Evolutionary conservation across 2,113 vertebrate genomes (phyloP), one percentile per base, ranked within the genome.

Genomic region (Nymphicus hollandicus): DNA sequence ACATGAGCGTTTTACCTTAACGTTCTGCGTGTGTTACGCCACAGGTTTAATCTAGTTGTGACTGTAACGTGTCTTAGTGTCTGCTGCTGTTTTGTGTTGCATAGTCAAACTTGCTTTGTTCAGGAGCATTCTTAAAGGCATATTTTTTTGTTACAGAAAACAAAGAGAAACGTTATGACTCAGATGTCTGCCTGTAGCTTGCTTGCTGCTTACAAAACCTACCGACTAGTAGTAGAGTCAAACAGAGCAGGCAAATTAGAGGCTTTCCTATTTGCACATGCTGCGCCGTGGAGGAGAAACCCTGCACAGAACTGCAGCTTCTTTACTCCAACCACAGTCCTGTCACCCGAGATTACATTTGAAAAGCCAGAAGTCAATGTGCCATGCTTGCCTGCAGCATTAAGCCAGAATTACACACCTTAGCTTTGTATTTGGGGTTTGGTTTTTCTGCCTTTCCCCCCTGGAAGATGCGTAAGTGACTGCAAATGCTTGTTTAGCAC

Each of bases 141-240:
- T 76, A 41, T 87, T 81, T 90, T 90, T 86, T 80, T 85, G 89
- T 96, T 88, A 70, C 56, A 84, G 88, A 93, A 90, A 90, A 85
- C 33, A 91, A 84, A 81, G 87, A 88, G 78, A 87, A 96, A 78
- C 5, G 8, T 85, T 91, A 29, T 46, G 91, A 84, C 79, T 92
- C 79, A 84, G 80, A 76, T 89, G 66, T 87, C 83, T 92, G 83
- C 64, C 85, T 56, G 46, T 63, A 91, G 77, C 71, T 92, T 14
- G 2, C 60, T 77, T 50, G 5, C 56, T 76, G 86, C 94, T 91
- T 61, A 43, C 27, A 78, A 70, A 89, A 71, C 53, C 61, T 35
- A 64, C 65, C 0, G 0, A 17, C 55, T 81, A 35, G 46, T 29
- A 56, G 72, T 77, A 96, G 85, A 91, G 53, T 80, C 87, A 68